phyloP scores from a whole-genome alignment of 1,140 invertebrate genomes.

The Ceratoteleas bidentatus region DNA sequence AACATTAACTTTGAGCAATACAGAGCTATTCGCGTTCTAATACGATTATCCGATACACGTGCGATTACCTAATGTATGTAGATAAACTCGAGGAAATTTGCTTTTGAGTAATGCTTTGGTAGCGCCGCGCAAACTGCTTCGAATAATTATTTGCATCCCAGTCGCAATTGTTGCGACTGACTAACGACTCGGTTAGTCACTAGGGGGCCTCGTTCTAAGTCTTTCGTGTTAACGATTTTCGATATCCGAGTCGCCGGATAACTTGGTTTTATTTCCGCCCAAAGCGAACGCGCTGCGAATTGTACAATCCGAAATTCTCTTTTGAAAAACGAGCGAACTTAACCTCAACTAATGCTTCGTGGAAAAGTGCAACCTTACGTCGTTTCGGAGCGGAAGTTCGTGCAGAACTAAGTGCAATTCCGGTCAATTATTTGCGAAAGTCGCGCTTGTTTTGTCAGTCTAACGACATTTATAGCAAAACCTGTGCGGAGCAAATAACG shows the following conservation, averaged over 20 bases:
- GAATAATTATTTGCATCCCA: slow-evolving; percentile 50
- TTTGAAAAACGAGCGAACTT: too few species aligned
- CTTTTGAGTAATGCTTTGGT: slow-evolving; percentile 41
- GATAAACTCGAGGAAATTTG: slow-evolving; percentile 61
- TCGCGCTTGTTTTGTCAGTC: not conserved
- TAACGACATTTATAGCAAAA: not conserved
- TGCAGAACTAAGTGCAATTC: not conserved
- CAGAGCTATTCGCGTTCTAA: slow-evolving; percentile 28
- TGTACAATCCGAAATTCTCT: too few species aligned
- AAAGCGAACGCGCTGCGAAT: too few species aligned
- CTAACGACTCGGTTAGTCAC: slow-evolving; percentile 16
- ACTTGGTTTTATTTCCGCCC: too few species aligned
- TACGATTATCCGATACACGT: slow-evolving; percentile 56
- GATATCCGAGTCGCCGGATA: too few species aligned
- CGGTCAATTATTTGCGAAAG: not conserved
- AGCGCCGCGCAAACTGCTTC: slow-evolving; percentile 26
- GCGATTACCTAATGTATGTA: slow-evolving; percentile 57
- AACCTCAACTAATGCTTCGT: not conserved
- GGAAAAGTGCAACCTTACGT: not conserved
- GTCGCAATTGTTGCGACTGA: slow-evolving; percentile 41
- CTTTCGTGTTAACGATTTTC: too few species aligned
- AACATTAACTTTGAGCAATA: slow-evolving; percentile 46
- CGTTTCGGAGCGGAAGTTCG: not conserved
- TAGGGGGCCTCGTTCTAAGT: not conserved
- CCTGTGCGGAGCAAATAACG: slow-evolving; percentile 28